Conservation (phyloP, 2,113 vertebrate species). For the Calidris pygmaea region DNA sequence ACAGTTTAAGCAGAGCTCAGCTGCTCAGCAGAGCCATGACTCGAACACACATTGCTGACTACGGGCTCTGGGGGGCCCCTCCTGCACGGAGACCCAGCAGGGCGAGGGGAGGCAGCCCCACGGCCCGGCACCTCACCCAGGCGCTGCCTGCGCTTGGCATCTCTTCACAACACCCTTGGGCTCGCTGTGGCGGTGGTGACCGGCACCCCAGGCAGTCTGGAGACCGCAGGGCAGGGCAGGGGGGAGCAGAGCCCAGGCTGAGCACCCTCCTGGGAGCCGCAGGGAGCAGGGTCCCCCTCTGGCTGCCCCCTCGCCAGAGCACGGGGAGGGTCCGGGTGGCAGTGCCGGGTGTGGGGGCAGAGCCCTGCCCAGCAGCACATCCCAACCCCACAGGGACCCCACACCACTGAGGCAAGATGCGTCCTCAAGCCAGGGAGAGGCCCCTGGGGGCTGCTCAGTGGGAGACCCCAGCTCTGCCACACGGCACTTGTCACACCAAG, state of each 20-base stretch:
- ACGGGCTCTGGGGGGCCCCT: background rate
- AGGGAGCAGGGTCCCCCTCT: fast-evolving
- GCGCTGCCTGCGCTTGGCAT: background rate
- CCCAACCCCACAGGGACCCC: background rate
- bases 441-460: background rate
- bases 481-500: background rate
- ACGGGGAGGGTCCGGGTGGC: background rate
- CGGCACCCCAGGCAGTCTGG: background rate
- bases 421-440: background rate
- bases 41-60: constrained; percentile 22
- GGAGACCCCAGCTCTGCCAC: background rate
- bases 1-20: constrained; percentile 35
- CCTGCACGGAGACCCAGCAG: background rate
- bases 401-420: background rate
- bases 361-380: background rate
- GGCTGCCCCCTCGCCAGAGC: background rate
- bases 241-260: background rate
- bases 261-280: background rate
- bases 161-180: background rate
- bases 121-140: fast-evolving
- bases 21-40: constrained; percentile 41
- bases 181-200: background rate
- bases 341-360: background rate
- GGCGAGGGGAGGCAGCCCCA: background rate
- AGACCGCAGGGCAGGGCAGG: background rate